Percentiles rank a stretch among this genome's conserved stretches.
Conservation (phyloP, 2,797 vertebrate species). For the Heliangelus exortis region DNA sequence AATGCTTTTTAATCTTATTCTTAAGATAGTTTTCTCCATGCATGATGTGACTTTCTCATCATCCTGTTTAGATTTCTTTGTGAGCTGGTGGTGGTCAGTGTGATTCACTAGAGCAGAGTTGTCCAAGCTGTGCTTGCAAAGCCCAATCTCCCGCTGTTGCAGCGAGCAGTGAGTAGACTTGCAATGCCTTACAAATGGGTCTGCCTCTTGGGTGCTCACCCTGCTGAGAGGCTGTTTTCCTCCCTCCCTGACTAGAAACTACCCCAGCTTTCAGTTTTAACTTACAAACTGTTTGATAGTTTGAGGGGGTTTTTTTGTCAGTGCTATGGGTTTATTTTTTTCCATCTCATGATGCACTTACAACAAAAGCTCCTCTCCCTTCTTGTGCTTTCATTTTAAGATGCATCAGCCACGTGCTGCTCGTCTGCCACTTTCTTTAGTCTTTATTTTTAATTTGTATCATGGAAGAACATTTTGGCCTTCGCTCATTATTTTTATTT, state of each 20-base stretch:
- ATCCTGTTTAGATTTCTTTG: neutral
- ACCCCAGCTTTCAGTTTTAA: neutral
- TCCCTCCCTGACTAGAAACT: neutral
- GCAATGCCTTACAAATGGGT: neutral
- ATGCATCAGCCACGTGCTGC: neutral
- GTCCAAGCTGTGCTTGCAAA: neutral
- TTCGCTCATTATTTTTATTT: conserved; percentile 36
- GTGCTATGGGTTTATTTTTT: neutral
- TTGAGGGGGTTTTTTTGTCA: neutral
- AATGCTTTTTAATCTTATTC: neutral
- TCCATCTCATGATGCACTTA: neutral
- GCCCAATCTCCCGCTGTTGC: rapidly evolving
- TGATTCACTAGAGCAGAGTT: neutral
- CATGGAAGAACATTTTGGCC: neutral
- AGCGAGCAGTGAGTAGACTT: rapidly evolving
- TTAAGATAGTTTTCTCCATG: neutral
- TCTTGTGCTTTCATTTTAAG: neutral
- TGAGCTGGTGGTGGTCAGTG: neutral
- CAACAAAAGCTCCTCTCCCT: neutral
- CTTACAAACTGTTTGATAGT: neutral
- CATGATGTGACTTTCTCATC: neutral
- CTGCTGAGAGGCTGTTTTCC: neutral
- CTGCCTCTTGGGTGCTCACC: neutral
- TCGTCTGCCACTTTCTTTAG: neutral
- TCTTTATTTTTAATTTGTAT: neutral